Conservation (phyloP, 1,140 invertebrate species). For the Bombus terrestris region DNA sequence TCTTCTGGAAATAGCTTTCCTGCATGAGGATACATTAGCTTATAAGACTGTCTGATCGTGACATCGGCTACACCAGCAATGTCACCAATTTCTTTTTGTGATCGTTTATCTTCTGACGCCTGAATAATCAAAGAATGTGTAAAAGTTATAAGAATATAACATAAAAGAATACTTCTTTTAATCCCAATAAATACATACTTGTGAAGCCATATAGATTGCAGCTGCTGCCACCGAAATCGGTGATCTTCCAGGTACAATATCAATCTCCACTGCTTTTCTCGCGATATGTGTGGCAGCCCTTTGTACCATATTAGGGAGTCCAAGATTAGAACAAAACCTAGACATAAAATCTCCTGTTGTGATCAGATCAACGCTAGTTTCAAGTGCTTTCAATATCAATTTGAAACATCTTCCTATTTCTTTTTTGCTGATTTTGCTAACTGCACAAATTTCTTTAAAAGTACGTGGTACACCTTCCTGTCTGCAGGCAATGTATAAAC, state of each 20-base stretch:
- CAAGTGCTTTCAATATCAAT: slow-evolving; percentile 94
- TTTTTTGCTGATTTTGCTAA: slow-evolving; percentile 99
- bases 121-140: slow-evolving; percentile 73
- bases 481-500: slow-evolving; percentile 99
- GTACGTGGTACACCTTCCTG: slow-evolving; percentile 99
- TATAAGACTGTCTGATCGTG: slow-evolving; percentile 98
- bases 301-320: slow-evolving; percentile 95
- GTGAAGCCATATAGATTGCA: slow-evolving; percentile 99
- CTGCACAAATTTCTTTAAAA: slow-evolving; percentile 99
- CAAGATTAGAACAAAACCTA: slow-evolving; percentile 93
- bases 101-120: slow-evolving; percentile 97
- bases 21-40: slow-evolving; percentile 98
- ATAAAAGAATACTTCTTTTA: slow-evolving; percentile 29
- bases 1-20: slow-evolving; percentile 96
- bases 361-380: slow-evolving; percentile 98
- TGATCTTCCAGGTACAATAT: slow-evolving; percentile 99
- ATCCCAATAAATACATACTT: slow-evolving; percentile 83
- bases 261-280: slow-evolving; percentile 96
- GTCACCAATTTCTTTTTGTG: slow-evolving; percentile 99
- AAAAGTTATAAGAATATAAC: background rate
- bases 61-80: slow-evolving; percentile 99
- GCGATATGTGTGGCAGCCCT: slow-evolving; percentile 98
- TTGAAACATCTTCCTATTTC: slow-evolving; percentile 99
- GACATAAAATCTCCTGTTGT: slow-evolving; percentile 99
- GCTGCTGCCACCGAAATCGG: slow-evolving; percentile 99